Conservation (phyloP, 2,888 invertebrate species). For the Amblyjoppa proteus region DNA sequence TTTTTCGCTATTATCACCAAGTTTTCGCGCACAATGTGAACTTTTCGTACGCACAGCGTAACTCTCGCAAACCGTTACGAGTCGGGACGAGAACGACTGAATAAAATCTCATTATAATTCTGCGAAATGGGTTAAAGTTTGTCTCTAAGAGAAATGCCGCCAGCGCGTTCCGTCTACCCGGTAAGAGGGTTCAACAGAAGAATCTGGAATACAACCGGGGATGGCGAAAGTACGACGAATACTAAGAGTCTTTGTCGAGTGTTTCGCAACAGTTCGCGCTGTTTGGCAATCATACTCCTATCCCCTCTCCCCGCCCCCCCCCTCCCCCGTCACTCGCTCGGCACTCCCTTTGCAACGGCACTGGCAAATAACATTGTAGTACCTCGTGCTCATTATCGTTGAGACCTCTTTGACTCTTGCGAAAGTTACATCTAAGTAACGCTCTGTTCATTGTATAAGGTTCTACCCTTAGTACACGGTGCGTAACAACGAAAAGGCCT, state of each 20-base stretch:
- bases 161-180: background rate
- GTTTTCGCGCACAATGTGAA: background rate
- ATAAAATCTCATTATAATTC: constrained; percentile 26
- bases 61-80: background rate
- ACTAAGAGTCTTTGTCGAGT: constrained; percentile 1
- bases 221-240: background rate
- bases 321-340: background rate
- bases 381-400: background rate
- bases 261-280: constrained; percentile 4
- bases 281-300: constrained; percentile 10
- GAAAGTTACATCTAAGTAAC: constrained; percentile 25
- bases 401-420: constrained; percentile 28
- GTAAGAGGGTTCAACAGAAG: background rate
- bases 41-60: background rate
- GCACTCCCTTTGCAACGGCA: constrained; percentile 2
- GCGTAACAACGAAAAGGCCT: background rate
- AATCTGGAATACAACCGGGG: background rate
- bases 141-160: background rate
- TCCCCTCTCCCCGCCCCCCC: background rate
- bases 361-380: constrained; percentile 42
- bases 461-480: background rate
- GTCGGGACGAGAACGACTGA: background rate
- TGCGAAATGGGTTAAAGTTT: constrained; percentile 3
- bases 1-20: background rate
- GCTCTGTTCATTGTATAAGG: background rate